These are phyloP conservation scores for Megalops cyprinoides DNA, from an alignment of 2,797 vertebrate genomes.

Conservation along the genomic window DNA sequence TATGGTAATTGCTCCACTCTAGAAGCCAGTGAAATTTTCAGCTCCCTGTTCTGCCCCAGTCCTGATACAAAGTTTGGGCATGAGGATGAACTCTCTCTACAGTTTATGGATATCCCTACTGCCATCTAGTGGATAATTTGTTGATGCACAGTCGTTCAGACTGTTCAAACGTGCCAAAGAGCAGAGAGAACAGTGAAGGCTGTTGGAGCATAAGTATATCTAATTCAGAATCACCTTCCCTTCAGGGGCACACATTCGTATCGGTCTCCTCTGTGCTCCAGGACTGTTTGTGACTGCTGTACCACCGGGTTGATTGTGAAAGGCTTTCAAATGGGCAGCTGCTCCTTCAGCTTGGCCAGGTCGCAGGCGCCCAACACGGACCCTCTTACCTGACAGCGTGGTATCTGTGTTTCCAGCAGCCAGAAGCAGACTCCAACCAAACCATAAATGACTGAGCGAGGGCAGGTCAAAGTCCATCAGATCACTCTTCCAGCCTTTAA, in stretches of 20 bases:
- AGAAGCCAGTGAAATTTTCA: neutral
- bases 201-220: neutral
- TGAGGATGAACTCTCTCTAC: no score
- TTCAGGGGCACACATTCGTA: neutral
- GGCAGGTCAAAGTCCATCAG: neutral
- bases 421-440: neutral
- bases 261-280: neutral
- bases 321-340: neutral
- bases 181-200: neutral
- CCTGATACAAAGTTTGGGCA: neutral
- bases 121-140: slow-evolving; percentile 5
- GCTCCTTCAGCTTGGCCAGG: neutral
- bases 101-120: neutral
- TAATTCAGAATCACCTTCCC: neutral
- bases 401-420: neutral
- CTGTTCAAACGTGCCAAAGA: neutral
- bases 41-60: neutral
- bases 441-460: neutral
- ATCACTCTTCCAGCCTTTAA: neutral
- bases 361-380: neutral
- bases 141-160: neutral
- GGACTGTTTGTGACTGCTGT: neutral
- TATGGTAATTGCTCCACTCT: neutral
- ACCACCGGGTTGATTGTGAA: neutral
- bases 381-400: neutral